Base-by-base conservation (phyloP, 2,888 invertebrate species). In the Drosophila testacea region DNA sequence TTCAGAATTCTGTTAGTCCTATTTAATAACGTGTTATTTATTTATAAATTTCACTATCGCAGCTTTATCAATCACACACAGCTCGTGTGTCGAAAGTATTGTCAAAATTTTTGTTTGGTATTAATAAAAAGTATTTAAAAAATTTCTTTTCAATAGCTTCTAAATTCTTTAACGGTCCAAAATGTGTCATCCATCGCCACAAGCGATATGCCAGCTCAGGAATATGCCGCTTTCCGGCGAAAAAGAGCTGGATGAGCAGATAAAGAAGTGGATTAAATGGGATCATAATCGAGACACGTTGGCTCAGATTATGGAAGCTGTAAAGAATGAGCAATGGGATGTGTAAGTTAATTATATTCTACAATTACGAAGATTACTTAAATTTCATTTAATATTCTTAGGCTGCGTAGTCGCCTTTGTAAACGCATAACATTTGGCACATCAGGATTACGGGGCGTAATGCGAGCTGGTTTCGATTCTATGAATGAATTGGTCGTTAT, bases 401-500 rank as follows among this genome's bases (percentile, higher is more conserved):
- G 59, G 9, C 16, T 64, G 34, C 50, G 48, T 0, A 30, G 32
- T 36, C 64, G 64, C 5, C 59, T 64, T 4, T 28, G 13, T 11
- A 22, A 39, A 16, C 57, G 64, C 7, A 64, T 64, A 10, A 0
- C 2, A 2, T 64, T 64, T 22, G 64, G 59, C 30, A 64, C 64
- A 0, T 16, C 50, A 4, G 64, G 64, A 16, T 30, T 59, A 9
- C 94, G 99, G 73, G 98, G 96, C 0, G 94, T 94, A 71, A 99
- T 99, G 99, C 96, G 95, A n/a, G 96, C 98, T 11, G 99, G 99
- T 0, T 98, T 96, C 92, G 95, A 95, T 75, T 95, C 96, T 73
- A 97, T 99, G 97, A 99, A 99, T 92, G 99, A 99, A 92, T 94
- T 99, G 47, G 98, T 98, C 0, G 97, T 98, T 67, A 38, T 64